These are phyloP conservation scores for Hydropotes inermis DNA, from an alignment of 2,113 vertebrate species.

Conservation along the genomic window DNA sequence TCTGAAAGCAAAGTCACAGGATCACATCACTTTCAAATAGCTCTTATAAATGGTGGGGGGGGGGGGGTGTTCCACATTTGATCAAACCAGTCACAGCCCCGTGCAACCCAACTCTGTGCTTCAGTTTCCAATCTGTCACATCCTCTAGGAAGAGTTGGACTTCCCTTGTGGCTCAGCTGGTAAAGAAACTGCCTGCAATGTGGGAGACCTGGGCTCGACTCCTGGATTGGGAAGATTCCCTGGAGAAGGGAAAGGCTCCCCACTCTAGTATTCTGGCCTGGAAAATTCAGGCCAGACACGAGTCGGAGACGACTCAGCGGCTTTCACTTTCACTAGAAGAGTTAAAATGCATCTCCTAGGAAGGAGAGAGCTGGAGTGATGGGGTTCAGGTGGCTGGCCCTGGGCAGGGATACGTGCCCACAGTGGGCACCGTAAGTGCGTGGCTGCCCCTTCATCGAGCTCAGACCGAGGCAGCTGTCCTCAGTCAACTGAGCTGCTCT, in stretches of 20 bases:
- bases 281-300: no score
- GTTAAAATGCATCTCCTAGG: background rate
- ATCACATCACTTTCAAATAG: rapidly evolving
- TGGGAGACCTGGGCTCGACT: background rate
- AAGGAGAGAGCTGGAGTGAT: background rate
- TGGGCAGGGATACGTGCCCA: rapidly evolving
- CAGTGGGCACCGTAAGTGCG: background rate
- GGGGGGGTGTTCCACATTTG: background rate
- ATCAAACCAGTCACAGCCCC: background rate
- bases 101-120: background rate
- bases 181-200: background rate
- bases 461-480: rapidly evolving
- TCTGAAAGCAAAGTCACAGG: background rate
- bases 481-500: background rate
- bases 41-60: background rate
- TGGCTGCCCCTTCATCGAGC: rapidly evolving
- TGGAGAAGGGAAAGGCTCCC: background rate
- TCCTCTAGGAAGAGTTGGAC: background rate
- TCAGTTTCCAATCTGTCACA: background rate
- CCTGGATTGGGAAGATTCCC: background rate
- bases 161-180: background rate
- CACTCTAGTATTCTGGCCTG: background rate
- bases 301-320: rapidly evolving
- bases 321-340: background rate
- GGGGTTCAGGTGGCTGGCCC: background rate